Percentiles rank a stretch among this genome's conserved stretches.
These are phyloP conservation scores for Tribolium madens DNA, from an alignment of 1,140 invertebrate genomes.

Conservation along the genomic window DNA sequence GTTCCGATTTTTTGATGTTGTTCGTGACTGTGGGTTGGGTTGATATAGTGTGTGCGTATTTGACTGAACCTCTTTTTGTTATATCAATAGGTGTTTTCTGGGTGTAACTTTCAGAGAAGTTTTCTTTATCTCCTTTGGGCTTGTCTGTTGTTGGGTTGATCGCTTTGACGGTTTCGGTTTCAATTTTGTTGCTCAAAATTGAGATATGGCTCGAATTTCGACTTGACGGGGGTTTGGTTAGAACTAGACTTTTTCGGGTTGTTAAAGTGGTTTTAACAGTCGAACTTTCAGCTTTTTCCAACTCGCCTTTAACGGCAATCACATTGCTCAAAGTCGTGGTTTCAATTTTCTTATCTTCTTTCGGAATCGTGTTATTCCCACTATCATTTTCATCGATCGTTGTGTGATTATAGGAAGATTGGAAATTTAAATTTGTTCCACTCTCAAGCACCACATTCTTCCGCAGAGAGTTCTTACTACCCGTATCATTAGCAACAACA, in stretches of 20 bases:
- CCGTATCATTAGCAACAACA: constrained; percentile 52
- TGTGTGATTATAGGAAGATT: constrained; percentile 51
- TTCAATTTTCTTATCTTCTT: constrained; percentile 11
- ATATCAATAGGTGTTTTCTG: constrained; percentile 42
- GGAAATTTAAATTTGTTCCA: constrained; percentile 52
- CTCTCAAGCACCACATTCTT: constrained; percentile 54
- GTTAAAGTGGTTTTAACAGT: constrained; percentile 36
- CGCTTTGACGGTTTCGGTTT: constrained; percentile 56
- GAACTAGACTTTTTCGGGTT: constrained; percentile 44
- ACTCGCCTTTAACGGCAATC: constrained; percentile 13
- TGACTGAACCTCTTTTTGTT: constrained; percentile 54
- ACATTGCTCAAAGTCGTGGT: constrained; percentile 21
- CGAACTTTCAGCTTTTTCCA: constrained; percentile 7
- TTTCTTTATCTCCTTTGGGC: constrained; percentile 18
- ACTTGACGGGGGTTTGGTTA: constrained; percentile 52
- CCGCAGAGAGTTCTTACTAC: constrained; percentile 52
- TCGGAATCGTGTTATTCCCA: constrained; percentile 24
- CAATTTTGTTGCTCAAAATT: constrained; percentile 61
- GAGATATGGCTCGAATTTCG: constrained; percentile 46
- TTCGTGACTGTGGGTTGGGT: constrained; percentile 6
- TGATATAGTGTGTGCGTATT: constrained; percentile 14
- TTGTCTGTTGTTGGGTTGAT: constrained; percentile 31
- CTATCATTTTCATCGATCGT: constrained; percentile 43
- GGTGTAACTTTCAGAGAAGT: neutral
- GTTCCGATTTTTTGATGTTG: constrained; percentile 44